phyloP scores from a whole-genome alignment of 2,113 vertebrate genomes.

The Clarias gariepinus region DNA sequence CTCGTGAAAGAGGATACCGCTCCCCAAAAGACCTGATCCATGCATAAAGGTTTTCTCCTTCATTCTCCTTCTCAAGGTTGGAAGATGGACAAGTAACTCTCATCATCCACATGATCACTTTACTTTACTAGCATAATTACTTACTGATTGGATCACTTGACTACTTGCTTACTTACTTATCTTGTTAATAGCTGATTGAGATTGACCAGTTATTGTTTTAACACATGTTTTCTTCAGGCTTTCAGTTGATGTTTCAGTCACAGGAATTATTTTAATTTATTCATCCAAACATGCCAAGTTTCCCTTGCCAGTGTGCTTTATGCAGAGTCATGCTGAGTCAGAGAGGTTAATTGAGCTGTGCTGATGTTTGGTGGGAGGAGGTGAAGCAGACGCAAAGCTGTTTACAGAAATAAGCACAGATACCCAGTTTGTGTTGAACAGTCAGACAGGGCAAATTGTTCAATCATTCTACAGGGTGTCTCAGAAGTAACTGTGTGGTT shows the following conservation, averaged over 20 bases:
- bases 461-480: neutral
- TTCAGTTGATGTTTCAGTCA: neutral
- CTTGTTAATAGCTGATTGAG: neutral
- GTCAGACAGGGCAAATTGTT: neutral
- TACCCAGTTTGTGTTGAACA: neutral
- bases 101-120: neutral
- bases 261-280: conserved; percentile 16
- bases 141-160: neutral
- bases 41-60: conserved; percentile 3
- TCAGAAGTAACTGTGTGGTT: neutral
- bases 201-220: neutral
- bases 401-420: conserved; percentile 18
- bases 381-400: conserved; percentile 30
- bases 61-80: conserved; percentile 13
- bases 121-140: neutral
- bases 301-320: conserved; percentile 1
- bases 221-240: neutral
- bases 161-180: neutral
- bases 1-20: conserved; percentile 29
- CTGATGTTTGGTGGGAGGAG: conserved; percentile 23
- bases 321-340: conserved; percentile 34
- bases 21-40: conserved; percentile 14
- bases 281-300: conserved; percentile 13
- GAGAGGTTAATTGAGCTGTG: conserved; percentile 32
- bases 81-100: neutral